These are phyloP conservation scores for Bombus cullumanus DNA, from an alignment of 1,140 invertebrate genomes.

Conservation along the genomic window DNA sequence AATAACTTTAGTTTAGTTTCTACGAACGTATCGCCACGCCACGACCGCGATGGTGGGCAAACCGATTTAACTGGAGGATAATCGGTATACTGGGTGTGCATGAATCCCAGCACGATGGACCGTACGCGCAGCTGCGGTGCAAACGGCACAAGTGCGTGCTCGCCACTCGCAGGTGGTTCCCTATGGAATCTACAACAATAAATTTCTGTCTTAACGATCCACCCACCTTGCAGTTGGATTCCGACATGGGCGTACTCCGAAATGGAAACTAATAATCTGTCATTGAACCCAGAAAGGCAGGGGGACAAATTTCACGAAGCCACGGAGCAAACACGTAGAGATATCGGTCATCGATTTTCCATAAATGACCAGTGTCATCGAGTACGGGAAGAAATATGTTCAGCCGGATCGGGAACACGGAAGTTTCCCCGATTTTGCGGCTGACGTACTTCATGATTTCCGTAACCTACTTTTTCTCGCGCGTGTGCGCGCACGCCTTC, in stretches of 20 bases:
- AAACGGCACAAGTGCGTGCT: neutral
- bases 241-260: neutral
- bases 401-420: no score
- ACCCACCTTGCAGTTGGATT: neutral
- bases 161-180: slow-evolving; percentile 14
- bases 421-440: slow-evolving; percentile 3
- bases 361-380: slow-evolving; percentile 16
- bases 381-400: neutral
- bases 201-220: slow-evolving; percentile 31
- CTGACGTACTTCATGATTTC: slow-evolving; percentile 18
- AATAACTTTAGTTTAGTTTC: slow-evolving; percentile 10
- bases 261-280: slow-evolving; percentile 34
- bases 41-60: no score
- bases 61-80: neutral
- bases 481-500: no score
- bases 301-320: neutral
- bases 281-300: neutral
- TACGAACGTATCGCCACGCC: neutral
- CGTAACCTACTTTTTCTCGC: neutral
- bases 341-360: slow-evolving; percentile 10
- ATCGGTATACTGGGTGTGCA: neutral
- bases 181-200: neutral
- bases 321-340: no score
- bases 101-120: neutral
- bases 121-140: neutral